Evolutionary conservation across 2,113 vertebrate species (phyloP).

Genomic region (Lagopus muta): DNA sequence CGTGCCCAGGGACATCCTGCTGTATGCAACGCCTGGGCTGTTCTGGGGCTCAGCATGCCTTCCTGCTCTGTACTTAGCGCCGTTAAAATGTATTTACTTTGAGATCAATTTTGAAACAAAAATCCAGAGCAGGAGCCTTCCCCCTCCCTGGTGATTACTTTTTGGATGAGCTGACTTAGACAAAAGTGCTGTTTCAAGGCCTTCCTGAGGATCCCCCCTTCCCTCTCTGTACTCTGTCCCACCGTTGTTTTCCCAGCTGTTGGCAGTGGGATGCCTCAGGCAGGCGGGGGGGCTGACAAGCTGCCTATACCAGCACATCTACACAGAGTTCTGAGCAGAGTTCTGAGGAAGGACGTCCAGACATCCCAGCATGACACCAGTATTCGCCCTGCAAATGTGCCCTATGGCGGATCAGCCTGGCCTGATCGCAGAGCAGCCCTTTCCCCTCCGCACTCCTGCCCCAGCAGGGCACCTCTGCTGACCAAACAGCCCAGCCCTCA

Average conservation of each 20-base stretch:
- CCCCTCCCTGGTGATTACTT: neutral
- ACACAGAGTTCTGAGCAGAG: neutral
- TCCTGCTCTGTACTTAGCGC: neutral
- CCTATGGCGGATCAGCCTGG: rapidly evolving
- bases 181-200: neutral
- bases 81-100: neutral
- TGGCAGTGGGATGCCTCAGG: neutral
- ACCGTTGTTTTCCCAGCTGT: neutral
- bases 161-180: neutral
- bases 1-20: neutral
- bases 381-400: neutral
- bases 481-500: neutral
- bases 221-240: neutral
- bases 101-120: neutral
- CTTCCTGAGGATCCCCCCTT: neutral
- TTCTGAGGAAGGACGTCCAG: neutral
- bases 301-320: neutral
- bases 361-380: neutral
- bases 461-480: neutral
- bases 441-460: neutral
- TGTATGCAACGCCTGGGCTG: neutral
- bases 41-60: neutral
- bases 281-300: neutral
- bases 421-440: neutral
- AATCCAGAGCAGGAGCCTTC: neutral